Evolutionary conservation across 2,797 vertebrate species (phyloP).

Genomic region (Sebastes reedi): DNA sequence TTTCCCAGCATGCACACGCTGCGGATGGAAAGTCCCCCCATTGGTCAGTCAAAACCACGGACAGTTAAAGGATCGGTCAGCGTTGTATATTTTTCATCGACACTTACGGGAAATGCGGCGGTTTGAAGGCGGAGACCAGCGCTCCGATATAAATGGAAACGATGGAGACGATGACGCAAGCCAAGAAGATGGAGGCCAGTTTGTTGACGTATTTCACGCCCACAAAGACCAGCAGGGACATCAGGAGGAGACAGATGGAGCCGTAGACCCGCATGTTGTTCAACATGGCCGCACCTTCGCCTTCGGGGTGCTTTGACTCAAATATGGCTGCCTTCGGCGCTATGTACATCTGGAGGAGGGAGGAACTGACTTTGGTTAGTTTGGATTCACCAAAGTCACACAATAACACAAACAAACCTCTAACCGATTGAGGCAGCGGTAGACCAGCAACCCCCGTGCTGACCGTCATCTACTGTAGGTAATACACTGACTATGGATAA

Average conservation of each 20-base stretch:
- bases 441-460: too few relatives aligned
- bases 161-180: conserved; percentile 92
- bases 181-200: conserved; percentile 91
- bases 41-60: not conserved
- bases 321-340: conserved; percentile 87
- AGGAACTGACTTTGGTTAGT: not conserved
- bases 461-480: too few relatives aligned
- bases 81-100: not conserved
- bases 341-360: conserved; percentile 85
- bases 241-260: conserved; percentile 87
- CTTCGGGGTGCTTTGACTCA: conserved; percentile 68
- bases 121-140: conserved; percentile 89
- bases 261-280: conserved; percentile 95
- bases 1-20: conserved; percentile 93
- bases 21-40: not conserved
- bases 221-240: conserved; percentile 91
- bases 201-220: conserved; percentile 95
- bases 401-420: too few relatives aligned
- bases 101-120: conserved; percentile 86
- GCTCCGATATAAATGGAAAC: conserved; percentile 91
- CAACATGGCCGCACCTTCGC: conserved; percentile 86
- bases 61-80: accelerated
- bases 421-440: too few relatives aligned
- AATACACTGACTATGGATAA: too few relatives aligned
- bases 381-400: too few relatives aligned